These are phyloP conservation scores for Loxodonta africana DNA, from an alignment of 2,113 vertebrate genomes.

Conservation along the genomic window DNA sequence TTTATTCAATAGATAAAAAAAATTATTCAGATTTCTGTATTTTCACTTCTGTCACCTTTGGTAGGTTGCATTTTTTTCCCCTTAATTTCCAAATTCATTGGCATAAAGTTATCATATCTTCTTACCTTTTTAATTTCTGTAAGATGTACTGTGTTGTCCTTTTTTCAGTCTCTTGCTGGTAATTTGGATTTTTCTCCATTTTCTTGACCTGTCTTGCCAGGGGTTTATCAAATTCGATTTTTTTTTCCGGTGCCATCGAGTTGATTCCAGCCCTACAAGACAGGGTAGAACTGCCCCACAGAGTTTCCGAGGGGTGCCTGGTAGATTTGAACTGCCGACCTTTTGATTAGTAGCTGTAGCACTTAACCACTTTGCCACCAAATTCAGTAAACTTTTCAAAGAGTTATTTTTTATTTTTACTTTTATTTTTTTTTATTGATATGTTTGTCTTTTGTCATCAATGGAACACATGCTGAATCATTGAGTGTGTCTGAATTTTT, in stretches of 20 bases:
- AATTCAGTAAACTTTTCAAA: slow-evolving; percentile 17
- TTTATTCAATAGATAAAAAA: background rate
- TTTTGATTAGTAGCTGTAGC: too few species aligned
- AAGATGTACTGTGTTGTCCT: background rate
- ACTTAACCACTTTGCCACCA: too few species aligned
- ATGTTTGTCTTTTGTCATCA: too few species aligned
- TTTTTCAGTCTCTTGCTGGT: background rate
- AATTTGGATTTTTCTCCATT: background rate
- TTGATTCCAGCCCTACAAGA: too few species aligned
- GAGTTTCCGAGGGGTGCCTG: too few species aligned
- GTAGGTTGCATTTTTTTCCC: background rate
- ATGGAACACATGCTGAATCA: too few species aligned
- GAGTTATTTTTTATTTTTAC: background rate
- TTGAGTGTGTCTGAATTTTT: too few species aligned
- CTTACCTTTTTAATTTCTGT: background rate
- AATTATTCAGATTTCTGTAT: background rate
- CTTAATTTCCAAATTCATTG: background rate
- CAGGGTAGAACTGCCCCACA: too few species aligned
- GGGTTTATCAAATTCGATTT: background rate
- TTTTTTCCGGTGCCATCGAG: too few species aligned
- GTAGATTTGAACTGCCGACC: too few species aligned
- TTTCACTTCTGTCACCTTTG: background rate
- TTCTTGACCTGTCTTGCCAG: background rate
- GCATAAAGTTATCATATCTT: background rate
- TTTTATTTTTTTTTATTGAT: too few species aligned